These are phyloP conservation scores for Temnothorax ravouxi DNA, from an alignment of 2,888 invertebrate genomes.

Conservation along the genomic window DNA sequence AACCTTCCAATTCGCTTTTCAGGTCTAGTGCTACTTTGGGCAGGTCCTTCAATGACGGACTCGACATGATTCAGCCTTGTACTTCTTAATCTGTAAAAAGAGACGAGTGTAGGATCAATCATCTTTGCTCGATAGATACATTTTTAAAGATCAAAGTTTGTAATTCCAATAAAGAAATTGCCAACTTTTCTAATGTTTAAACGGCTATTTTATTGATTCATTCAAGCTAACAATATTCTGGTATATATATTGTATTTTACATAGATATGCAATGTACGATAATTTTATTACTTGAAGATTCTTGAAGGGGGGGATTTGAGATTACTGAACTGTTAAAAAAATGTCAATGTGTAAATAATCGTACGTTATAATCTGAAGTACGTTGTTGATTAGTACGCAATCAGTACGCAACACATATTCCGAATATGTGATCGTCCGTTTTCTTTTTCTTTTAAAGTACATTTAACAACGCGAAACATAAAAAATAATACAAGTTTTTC, in stretches of 20 bases:
- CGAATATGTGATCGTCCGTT: neutral
- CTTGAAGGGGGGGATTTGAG: neutral
- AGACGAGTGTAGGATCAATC: conserved; percentile 28
- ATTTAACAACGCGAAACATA: neutral
- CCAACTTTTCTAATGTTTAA: neutral
- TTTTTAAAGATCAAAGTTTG: neutral
- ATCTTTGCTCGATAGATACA: neutral
- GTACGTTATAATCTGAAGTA: conserved; percentile 13
- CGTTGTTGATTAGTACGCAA: neutral
- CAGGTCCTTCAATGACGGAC: conserved; percentile 95
- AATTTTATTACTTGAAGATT: conserved; percentile 26
- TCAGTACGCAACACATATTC: neutral
- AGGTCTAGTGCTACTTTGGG: conserved; percentile 96
- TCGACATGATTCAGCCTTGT: conserved; percentile 84
- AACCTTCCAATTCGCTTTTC: conserved; percentile 96
- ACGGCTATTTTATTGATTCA: neutral
- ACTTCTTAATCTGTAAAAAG: conserved; percentile 74
- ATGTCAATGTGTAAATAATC: conserved; percentile 7
- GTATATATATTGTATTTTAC: neutral
- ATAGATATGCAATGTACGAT: neutral
- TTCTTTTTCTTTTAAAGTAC: conserved; percentile 6
- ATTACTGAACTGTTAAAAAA: conserved; percentile 1
- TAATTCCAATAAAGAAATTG: neutral
- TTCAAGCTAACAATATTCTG: neutral
- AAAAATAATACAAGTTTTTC: neutral